Evolutionary conservation across 2,797 vertebrate genomes (phyloP).

Genomic region (Halcyon badia): DNA sequence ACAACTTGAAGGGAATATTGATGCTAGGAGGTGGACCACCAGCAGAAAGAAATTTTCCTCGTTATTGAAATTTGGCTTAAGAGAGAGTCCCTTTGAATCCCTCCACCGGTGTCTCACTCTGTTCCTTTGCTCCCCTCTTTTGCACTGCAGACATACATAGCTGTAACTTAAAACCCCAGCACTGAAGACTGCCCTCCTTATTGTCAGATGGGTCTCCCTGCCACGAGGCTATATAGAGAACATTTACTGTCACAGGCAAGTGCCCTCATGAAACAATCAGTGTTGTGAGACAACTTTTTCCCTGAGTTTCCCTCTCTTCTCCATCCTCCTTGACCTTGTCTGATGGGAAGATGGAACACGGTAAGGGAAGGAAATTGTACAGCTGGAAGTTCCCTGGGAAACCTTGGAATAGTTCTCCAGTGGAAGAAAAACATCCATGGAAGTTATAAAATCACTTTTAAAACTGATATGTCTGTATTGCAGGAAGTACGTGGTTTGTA

Average conservation of each 20-base stretch:
- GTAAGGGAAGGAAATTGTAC: not conserved
- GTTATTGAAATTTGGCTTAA: not conserved
- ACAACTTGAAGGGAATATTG: accelerated
- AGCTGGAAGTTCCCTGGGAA: not conserved
- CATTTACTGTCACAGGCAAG: not conserved
- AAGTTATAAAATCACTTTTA: not conserved
- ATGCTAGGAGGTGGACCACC: not conserved
- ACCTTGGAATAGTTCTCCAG: not conserved
- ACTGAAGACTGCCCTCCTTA: not conserved
- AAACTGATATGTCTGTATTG: not conserved
- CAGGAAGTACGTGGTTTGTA: not conserved
- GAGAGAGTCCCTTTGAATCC: not conserved
- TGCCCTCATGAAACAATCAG: not conserved
- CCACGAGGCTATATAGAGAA: not conserved
- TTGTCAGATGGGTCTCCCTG: not conserved
- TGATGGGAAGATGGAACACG: not conserved
- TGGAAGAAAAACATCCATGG: not conserved
- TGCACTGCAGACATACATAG: not conserved
- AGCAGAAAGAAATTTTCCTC: not conserved
- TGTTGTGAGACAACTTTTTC: not conserved
- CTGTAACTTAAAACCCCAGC: not conserved
- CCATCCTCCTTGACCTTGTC: not conserved
- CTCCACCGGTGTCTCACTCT: not conserved
- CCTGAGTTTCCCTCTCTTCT: not conserved
- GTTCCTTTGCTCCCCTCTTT: not conserved